Evolutionary conservation across 2,888 invertebrate species (phyloP), one percentile per base, ranked within the genome.

Genomic region (Caenorhabditis zanzibari): DNA sequence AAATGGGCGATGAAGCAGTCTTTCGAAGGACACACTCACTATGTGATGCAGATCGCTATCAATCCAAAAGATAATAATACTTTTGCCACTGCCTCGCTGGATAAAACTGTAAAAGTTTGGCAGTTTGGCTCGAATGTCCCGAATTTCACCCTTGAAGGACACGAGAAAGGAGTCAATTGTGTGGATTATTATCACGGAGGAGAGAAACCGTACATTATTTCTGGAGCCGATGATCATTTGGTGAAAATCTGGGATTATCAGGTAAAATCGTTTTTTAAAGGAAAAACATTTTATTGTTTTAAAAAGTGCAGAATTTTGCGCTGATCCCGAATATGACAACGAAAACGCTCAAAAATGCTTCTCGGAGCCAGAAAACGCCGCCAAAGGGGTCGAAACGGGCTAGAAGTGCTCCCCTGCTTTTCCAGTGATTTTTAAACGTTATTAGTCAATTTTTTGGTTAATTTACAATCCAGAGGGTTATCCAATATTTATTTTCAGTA

Each of bases 51-150:
- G 93, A 96, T 99, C 90, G 98, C 97, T 0, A 96, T 99, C 92
- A 99, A 99, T 93, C 99, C 99, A 0, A 99, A 99, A 93, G 99
- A 99, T 93, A 99, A 98, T 93, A 99, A 99, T 93, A 98, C 98
- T 49, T 99, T 99, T 93, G 99, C 98, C 16, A 97, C 97, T 90
- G 99, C 98, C n/a, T 98, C 98, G 54, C 94, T 99, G 52, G 99
- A 99, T 93, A 95, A 97, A 86, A 98, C 97, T 0, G 95, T 99
- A 28, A 99, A 99, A 95, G 96, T 97, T 0, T 99, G 99, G 99
- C 98, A 99, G 92, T 94, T 99, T 61, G 99, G 99, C 1, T 97
- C 98, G 0, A 95, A 96, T n/a, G 95, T 95, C 19, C 96, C 98
- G 0, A 99, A 99, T 94, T 99, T 99, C 93, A 98, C 99, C 0